Evolutionary conservation across 2,113 vertebrate species (phyloP), one percentile per base, ranked within the genome.

Genomic region (Hystrix brachyura): DNA sequence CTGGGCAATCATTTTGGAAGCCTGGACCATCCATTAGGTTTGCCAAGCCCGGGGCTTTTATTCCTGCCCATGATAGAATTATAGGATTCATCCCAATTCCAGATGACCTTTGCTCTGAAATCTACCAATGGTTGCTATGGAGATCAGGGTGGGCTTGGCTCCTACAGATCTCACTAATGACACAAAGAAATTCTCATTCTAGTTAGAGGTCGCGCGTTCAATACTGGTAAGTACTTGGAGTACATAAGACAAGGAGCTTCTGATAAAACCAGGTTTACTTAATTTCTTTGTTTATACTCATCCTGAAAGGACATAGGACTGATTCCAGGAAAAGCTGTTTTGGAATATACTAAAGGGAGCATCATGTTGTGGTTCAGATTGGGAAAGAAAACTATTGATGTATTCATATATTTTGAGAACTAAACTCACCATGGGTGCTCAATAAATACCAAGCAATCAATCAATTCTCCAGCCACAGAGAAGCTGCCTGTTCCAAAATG

Each of bases 371-470:
- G 51, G 72, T 95, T 91, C 82, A 94, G 71, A 29, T 81, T 53
- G 92, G 87, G 17, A 86, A 96, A 86, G 94, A 83, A 96, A 96
- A 79, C 59, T 81, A 93, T 46, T 69, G 89, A 96, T 17, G 5
- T 93, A n/a, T 91, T 97, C 32, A 27, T 25, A 83, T 76, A 90
- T 86, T 88, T 46, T n/a, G 78, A 97, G 95, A 95, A 97, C 65
- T 51, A 96, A 97, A 81, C 92, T 38, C 95, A 94, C 94, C 78
- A 85, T 1, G 60, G 76, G 80, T 71, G 32, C 90, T 97, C 80
- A 96, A 96, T 97, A 94, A 96, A 94, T 92, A 96, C 86, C 90
- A 97, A 96, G 90, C 91, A 97, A 97, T 97, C 97, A 96, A 96
- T 97, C 98, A 97, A 78, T 95, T 94, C 84, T 96, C 91, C 76